Evolutionary conservation across 2,888 invertebrate genomes (phyloP), one percentile per base, ranked within the genome.

Genomic region (Caenorhabditis imperialis): DNA sequence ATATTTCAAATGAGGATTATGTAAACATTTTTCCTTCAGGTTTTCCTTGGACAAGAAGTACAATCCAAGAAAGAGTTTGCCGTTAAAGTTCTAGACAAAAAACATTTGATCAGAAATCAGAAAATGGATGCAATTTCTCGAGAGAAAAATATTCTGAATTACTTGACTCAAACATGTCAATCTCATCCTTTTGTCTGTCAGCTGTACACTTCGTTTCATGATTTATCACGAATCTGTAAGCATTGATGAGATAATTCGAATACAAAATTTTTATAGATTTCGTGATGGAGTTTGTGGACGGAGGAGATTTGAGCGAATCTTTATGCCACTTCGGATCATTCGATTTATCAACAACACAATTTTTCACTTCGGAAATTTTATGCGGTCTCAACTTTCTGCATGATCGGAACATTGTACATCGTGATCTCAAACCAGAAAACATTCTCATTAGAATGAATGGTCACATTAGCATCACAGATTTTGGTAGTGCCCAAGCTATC

Each of bases 371-470:
- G 69, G 98, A 99, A 71, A 78, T 82, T 12, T 47, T 82, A 7
- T 6, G 40, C 18, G 87, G 83, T 3, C 57, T 87, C 16, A 65
- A 81, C 20, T 87, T 78, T 57, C 62, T 87, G 27, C 87, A 87
- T 55, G 33, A 45, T 7, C 57, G 72, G n/a, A 69, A 77, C 1
- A 77, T 87, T 50, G 71, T 85, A 14, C 87, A 87, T 67, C 77
- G 91, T 71, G 98, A 99, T 90, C 91, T 99, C 83, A 99, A 99
- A 89, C 99, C 99, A 6, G 96, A 99, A 90, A 99, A 99, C 90
- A 95, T 99, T 84, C 91, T 99, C 51, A 90, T 99, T 81, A 94
- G 94, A 90, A 94, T 95, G 88, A 92, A 93, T 84, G 96, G 97
- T 93, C 98, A 99, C 90, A 93, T 97, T 81, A 91, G 94, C 87